These are phyloP conservation scores for Onychomys arenicola DNA, from an alignment of 2,797 vertebrate species.

Conservation along the genomic window DNA sequence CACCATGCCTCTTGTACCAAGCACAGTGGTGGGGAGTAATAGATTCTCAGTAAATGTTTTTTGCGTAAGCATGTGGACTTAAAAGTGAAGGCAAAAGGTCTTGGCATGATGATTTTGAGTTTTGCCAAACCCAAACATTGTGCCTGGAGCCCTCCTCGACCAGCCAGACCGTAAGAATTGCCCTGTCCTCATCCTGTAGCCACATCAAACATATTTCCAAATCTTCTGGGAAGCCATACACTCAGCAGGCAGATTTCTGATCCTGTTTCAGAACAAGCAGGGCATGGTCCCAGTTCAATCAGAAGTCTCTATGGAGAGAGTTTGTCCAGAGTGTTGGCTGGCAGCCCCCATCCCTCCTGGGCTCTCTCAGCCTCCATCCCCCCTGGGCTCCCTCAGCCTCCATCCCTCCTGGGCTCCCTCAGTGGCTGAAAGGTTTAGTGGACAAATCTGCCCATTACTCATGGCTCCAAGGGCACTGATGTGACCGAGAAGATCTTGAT, in stretches of 20 bases:
- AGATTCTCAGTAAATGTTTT: background rate
- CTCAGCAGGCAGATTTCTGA: constrained; percentile 59
- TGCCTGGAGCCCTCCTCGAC: constrained; percentile 64
- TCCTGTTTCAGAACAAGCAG: constrained; percentile 55
- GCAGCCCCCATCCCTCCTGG: background rate
- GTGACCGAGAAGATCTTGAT: background rate
- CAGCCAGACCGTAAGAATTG: constrained; percentile 67
- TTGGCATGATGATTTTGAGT: constrained; percentile 50
- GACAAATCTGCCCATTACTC: background rate
- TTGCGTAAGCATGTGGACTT: background rate
- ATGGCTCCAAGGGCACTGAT: background rate
- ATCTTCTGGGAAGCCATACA: constrained; percentile 67
- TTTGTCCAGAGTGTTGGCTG: constrained; percentile 28
- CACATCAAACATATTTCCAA: constrained; percentile 76
- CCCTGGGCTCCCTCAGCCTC: background rate
- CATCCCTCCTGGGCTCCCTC: background rate
- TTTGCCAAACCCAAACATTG: constrained; percentile 67
- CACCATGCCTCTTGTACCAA: background rate
- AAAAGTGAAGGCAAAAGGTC: constrained; percentile 65
- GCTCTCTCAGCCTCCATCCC: background rate
- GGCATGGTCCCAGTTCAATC: constrained; percentile 39
- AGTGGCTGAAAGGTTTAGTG: constrained; percentile 38
- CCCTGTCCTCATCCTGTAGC: constrained; percentile 39
- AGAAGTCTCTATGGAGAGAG: constrained; percentile 22
- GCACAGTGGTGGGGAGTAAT: background rate